phyloP scores from a whole-genome alignment of 2,113 vertebrate genomes.

The Heloderma charlesbogerti region DNA sequence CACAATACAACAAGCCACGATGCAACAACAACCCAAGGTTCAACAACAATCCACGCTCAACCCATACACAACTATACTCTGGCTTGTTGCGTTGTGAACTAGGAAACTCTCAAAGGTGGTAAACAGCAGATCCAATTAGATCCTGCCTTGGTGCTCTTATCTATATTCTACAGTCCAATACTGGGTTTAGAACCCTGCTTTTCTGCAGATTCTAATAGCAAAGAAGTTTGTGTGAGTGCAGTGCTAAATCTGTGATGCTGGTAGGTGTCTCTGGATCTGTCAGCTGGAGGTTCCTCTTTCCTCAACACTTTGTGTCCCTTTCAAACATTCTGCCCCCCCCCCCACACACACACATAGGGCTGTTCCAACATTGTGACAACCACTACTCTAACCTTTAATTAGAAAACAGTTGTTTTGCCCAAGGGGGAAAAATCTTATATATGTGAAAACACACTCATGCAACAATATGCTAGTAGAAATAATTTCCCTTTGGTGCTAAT shows the following conservation, averaged over 20 bases:
- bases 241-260: neutral
- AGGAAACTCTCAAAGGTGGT: too few relatives aligned
- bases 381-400: neutral
- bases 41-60: too few relatives aligned
- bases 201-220: neutral
- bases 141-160: too few relatives aligned
- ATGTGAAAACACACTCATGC: neutral
- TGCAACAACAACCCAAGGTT: too few relatives aligned
- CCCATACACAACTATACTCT: too few relatives aligned
- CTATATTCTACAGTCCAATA: too few relatives aligned
- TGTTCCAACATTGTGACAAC: neutral
- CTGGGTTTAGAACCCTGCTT: too few relatives aligned
- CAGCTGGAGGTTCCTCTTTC: neutral
- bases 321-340: neutral
- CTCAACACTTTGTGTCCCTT: neutral
- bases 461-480: neutral
- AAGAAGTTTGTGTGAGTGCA: neutral
- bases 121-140: too few relatives aligned
- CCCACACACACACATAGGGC: too few relatives aligned
- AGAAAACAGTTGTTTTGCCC: constrained; percentile 7
- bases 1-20: too few relatives aligned
- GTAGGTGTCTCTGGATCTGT: neutral
- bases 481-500: constrained; percentile 25
- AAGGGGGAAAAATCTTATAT: neutral
- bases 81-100: too few relatives aligned